These are phyloP conservation scores for Euschistus heros DNA, from an alignment of 1,140 invertebrate species.

Conservation along the genomic window DNA sequence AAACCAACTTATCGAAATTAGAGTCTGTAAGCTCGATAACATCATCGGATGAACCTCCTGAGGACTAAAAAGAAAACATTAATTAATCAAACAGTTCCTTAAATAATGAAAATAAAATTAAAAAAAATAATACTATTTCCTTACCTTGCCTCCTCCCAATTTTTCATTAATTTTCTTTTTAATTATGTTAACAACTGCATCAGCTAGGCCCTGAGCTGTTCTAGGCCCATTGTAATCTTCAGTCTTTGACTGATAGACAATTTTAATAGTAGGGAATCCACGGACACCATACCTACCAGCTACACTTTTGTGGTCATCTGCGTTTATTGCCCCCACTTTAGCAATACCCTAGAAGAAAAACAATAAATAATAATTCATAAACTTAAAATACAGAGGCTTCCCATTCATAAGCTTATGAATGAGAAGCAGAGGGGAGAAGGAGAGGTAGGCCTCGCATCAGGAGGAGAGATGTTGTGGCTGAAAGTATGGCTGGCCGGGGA, in stretches of 20 bases:
- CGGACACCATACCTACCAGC: slow-evolving; percentile 68
- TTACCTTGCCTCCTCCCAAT: slow-evolving; percentile 35
- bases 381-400: too few relatives aligned
- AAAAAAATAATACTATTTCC: not conserved
- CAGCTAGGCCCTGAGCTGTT: slow-evolving; percentile 75
- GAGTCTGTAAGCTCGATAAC: slow-evolving; percentile 82
- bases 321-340: slow-evolving; percentile 89
- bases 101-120: too few relatives aligned
- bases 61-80: too few relatives aligned
- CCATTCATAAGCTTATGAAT: too few relatives aligned
- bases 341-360: slow-evolving; percentile 60
- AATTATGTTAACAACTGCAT: slow-evolving; percentile 63
- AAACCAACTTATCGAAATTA: slow-evolving; percentile 83
- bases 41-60: slow-evolving; percentile 37
- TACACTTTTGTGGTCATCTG: slow-evolving; percentile 76
- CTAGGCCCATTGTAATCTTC: slow-evolving; percentile 77
- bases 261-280: slow-evolving; percentile 95
- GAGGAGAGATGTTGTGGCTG: too few relatives aligned
- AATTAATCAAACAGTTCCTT: too few relatives aligned
- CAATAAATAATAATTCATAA: slow-evolving; percentile 14
- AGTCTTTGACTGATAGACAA: slow-evolving; percentile 80
- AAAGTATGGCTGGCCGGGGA: too few relatives aligned
- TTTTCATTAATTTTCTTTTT: slow-evolving; percentile 55
- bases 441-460: too few relatives aligned
- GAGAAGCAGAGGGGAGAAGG: too few relatives aligned